phyloP scores from a whole-genome alignment of 1,140 invertebrate species.

The Pteromalus puparum region DNA sequence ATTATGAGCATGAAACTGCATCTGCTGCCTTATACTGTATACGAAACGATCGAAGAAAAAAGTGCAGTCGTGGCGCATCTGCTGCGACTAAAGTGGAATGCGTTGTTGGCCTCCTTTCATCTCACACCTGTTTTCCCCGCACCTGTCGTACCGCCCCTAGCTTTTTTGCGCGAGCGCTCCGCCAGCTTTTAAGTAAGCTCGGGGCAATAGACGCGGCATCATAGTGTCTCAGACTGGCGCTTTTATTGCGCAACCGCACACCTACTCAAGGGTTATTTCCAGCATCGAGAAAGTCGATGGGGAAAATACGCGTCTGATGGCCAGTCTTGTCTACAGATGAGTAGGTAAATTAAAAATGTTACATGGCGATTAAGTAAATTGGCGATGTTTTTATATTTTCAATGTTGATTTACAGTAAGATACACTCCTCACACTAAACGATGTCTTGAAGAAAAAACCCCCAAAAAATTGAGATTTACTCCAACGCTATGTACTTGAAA shows the following conservation, averaged over 20 bases:
- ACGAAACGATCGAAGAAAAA: constrained; percentile 10
- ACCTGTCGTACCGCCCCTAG: neutral
- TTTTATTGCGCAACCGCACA: constrained; percentile 17
- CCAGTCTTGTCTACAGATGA: neutral
- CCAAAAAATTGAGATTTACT: too few relatives aligned
- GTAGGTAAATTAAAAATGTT: too few relatives aligned
- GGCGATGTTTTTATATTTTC: too few relatives aligned
- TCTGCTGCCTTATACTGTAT: neutral
- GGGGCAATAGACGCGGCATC: constrained; percentile 15
- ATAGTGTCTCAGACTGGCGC: constrained; percentile 17
- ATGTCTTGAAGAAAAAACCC: too few relatives aligned
- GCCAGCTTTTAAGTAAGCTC: constrained; percentile 18
- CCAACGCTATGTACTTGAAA: too few relatives aligned
- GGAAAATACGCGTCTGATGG: neutral
- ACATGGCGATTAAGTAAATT: too few relatives aligned
- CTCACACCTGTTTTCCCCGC: constrained; percentile 15
- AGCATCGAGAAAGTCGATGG: neutral
- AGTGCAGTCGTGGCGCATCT: neutral
- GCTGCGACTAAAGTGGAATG: neutral
- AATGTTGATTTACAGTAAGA: too few relatives aligned
- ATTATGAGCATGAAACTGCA: constrained; percentile 1
- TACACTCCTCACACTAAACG: too few relatives aligned
- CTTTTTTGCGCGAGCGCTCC: neutral
- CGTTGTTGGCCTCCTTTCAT: constrained; percentile 48
- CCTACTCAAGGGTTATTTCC: constrained; percentile 16